Evolutionary conservation across 2,888 invertebrate genomes (phyloP), one percentile per base, ranked within the genome.

Genomic region (Tachina grossa): DNA sequence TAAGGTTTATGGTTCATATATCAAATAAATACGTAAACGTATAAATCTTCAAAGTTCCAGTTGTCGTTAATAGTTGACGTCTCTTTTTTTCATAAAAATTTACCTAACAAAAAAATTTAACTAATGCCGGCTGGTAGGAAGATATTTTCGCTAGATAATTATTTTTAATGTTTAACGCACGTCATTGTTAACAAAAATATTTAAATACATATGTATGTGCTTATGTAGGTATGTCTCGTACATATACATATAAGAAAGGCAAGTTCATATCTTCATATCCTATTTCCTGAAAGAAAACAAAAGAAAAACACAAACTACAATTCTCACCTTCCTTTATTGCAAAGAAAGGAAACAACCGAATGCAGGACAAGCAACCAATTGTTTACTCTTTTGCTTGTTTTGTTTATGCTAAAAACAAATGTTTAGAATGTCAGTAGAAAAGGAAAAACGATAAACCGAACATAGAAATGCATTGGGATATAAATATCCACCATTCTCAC

Each of bases 351-450:
- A 49, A n/a, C n/a, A 49, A n/a, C n/a, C 43, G 4, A 10, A 43
- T 43, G 47, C 5, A 45, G 16, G 19, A 19, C 45, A 51, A 68
- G 51, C 14, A 47, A 10, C 9, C 6, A 39, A 59, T 41, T 77
- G 39, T 68, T 68, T 69, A 22, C 13, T 19, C 31, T 57, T 41
- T 65, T 45, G 13, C 2, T 13, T 16, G 11, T 51, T 71, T 83
- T 83, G 71, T 77, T 77, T 76, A 82, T 31, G 19, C 19, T 16
- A n/a, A 43, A 63, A 22, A 47, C 51, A 68, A 31, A 47, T 86
- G 87, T 83, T 84, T 66, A 78, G 82, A 87, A 87, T 87, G 87
- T 86, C 87, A 86, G 65, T 80, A 43, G 68, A 75, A 87, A 79
- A 75, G 13, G 75, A 86, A 13, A 82, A 82, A 45, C 16, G 77